These are phyloP conservation scores for Typhlichthys subterraneus DNA, from an alignment of 2,797 vertebrate species.

Conservation along the genomic window DNA sequence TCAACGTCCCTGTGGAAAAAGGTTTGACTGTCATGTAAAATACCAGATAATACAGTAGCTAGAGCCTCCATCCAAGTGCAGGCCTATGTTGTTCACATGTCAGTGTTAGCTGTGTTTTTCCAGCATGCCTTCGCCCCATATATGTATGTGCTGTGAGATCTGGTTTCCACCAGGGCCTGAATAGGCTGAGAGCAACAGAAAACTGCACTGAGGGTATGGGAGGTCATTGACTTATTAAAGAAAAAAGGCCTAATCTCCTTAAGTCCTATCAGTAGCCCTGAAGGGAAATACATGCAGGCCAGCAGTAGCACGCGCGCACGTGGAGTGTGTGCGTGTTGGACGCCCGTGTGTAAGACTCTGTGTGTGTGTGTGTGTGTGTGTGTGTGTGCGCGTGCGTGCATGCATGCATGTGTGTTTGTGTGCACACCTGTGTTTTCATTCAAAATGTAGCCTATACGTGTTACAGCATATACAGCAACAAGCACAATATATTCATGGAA, in stretches of 20 bases:
- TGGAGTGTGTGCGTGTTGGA: too few relatives aligned
- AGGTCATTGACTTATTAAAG: constrained; percentile 95
- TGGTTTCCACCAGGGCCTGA: constrained; percentile 87
- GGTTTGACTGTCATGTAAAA: too few relatives aligned
- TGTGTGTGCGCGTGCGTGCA: too few relatives aligned
- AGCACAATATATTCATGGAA: too few relatives aligned
- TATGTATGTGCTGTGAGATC: constrained; percentile 76
- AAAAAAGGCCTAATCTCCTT: constrained; percentile 80
- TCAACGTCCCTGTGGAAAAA: too few relatives aligned
- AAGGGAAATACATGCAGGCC: constrained; percentile 61
- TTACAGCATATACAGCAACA: too few relatives aligned
- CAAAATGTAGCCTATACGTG: too few relatives aligned
- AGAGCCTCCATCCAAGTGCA: constrained; percentile 35
- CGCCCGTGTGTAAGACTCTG: too few relatives aligned
- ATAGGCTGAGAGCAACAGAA: constrained; percentile 88
- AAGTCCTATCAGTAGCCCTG: constrained; percentile 64
- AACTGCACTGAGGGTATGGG: constrained; percentile 92
- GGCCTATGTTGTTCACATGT: constrained; percentile 18
- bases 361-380: too few relatives aligned
- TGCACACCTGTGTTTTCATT: too few relatives aligned
- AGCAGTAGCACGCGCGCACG: constrained; percentile 38
- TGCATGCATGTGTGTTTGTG: too few relatives aligned
- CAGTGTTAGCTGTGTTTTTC: constrained; percentile 35
- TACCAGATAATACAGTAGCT: constrained; percentile 10
- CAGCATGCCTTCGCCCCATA: constrained; percentile 37